Percentiles rank a stretch among this genome's conserved stretches.
Evolutionary conservation across 2,113 vertebrate genomes (phyloP).

Genomic region (Hippocampus mohnikei): DNA sequence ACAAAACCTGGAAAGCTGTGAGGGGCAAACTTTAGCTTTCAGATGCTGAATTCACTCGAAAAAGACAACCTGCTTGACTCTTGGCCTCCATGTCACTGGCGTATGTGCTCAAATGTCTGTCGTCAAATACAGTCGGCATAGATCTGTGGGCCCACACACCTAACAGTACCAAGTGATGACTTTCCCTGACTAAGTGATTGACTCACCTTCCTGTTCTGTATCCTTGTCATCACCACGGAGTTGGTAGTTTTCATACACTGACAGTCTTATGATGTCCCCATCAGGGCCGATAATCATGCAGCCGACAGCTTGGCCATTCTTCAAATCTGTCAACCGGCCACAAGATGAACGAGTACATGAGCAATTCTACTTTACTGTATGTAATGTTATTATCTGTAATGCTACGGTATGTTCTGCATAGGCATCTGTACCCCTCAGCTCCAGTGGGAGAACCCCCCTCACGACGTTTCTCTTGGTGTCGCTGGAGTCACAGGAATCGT

Average conservation of each 20-base stretch:
- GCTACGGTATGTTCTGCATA: not conserved
- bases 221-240: constrained; percentile 23
- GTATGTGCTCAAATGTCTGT: no score
- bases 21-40: not conserved
- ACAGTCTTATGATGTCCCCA: constrained; percentile 65
- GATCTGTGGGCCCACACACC: no score
- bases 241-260: constrained; percentile 44
- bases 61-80: no score
- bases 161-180: not conserved
- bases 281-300: constrained; percentile 66
- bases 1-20: constrained; percentile 54
- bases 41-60: not conserved
- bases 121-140: no score
- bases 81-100: no score
- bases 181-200: not conserved
- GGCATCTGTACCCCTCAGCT: constrained; percentile 61
- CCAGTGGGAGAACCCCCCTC: constrained; percentile 43
- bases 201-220: constrained; percentile 44
- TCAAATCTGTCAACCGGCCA: constrained; percentile 47
- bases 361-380: not conserved
- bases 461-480: constrained; percentile 11
- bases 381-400: not conserved
- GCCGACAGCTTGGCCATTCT: constrained; percentile 49
- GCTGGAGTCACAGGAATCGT: constrained; percentile 16
- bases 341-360: not conserved